Percentiles rank a stretch among this genome's conserved stretches.
Conservation (phyloP, 2,888 invertebrate genomes). For the Branchinecta sandiegonensis region DNA sequence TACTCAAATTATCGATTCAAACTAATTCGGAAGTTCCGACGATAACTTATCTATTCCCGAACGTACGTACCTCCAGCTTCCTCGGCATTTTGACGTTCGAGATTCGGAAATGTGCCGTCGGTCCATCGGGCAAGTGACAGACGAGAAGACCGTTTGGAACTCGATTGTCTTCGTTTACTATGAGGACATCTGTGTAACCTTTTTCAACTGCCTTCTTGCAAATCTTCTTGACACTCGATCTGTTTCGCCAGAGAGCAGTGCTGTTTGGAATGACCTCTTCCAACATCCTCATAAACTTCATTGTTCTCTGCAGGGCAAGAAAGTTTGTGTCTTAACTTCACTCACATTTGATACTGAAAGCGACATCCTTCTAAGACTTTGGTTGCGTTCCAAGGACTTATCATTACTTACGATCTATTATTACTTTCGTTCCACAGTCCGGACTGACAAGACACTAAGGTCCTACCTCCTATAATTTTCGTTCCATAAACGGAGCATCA, state of each 20-base stretch:
- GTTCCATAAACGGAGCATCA: no score
- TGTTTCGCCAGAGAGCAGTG: slow-evolving; percentile 65
- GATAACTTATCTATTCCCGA: no score
- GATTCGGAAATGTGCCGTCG: slow-evolving; percentile 88
- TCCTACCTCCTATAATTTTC: no score
- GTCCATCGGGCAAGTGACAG: slow-evolving; percentile 88
- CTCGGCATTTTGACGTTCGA: slow-evolving; percentile 81
- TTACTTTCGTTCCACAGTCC: no score
- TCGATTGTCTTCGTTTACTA: slow-evolving; percentile 87
- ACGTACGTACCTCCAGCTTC: slow-evolving; percentile 47
- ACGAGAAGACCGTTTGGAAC: slow-evolving; percentile 81
- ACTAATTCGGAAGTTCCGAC: no score
- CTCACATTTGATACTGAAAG: no score
- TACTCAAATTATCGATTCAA: no score
- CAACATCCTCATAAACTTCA: slow-evolving; percentile 83
- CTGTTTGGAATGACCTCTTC: slow-evolving; percentile 85
- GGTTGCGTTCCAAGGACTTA: no score
- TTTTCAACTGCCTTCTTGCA: slow-evolving; percentile 65
- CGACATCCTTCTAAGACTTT: no score
- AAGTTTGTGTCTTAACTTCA: neutral
- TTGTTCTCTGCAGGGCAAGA: slow-evolving; percentile 47
- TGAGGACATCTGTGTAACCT: slow-evolving; percentile 69
- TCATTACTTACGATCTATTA: no score
- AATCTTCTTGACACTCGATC: slow-evolving; percentile 82
- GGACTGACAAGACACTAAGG: no score